phyloP scores from a whole-genome alignment of 2,113 vertebrate genomes.

The Ondatra zibethicus region DNA sequence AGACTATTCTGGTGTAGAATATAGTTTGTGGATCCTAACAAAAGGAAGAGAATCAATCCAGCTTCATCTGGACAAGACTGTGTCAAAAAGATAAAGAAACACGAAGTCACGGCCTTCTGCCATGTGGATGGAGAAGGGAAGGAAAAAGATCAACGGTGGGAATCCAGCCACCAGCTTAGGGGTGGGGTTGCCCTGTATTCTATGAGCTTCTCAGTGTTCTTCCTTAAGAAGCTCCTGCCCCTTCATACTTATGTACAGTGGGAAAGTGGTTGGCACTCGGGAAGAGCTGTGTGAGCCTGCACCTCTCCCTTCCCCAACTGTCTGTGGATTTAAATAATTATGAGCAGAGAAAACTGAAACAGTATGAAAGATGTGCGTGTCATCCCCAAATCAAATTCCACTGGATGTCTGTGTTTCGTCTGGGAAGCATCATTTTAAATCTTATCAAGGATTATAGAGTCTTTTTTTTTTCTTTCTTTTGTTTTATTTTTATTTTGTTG shows the following conservation, averaged over 20 bases:
- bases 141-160: not conserved
- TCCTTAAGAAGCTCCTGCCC: not conserved
- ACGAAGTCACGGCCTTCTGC: not conserved
- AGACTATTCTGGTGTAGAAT: not conserved
- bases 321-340: not conserved
- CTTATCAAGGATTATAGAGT: not conserved
- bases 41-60: not conserved
- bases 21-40: not conserved
- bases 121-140: rapidly evolving
- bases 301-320: not conserved
- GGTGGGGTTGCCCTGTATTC: not conserved
- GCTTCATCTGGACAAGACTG: not conserved
- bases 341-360: not conserved
- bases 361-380: not conserved
- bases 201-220: not conserved
- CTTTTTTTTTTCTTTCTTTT: not conserved
- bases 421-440: not conserved
- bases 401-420: not conserved
- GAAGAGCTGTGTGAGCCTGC: not conserved
- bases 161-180: not conserved
- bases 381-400: not conserved
- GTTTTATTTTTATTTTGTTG: not conserved
- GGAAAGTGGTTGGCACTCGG: not conserved
- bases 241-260: rapidly evolving
- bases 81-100: not conserved